Conservation (phyloP, 2,113 vertebrate species). For the Onychorhynchus coronatus region DNA sequence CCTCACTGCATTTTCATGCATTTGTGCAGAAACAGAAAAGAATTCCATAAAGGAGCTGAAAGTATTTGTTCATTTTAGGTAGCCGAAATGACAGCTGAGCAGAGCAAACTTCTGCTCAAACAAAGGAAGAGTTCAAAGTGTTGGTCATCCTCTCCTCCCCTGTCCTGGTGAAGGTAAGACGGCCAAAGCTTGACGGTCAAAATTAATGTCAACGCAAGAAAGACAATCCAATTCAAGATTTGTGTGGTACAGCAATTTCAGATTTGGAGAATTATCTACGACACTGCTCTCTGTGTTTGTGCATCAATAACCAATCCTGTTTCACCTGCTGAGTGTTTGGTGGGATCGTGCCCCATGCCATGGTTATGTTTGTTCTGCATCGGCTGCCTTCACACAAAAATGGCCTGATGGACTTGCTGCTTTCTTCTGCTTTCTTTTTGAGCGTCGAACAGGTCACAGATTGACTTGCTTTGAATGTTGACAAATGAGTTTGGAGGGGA, state of each 20-base stretch:
- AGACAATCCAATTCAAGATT: background rate
- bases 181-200: background rate
- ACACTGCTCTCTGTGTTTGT: background rate
- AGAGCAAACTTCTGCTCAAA: background rate
- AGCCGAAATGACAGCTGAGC: background rate
- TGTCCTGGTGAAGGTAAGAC: background rate
- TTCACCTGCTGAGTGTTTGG: background rate
- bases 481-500: background rate
- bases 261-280: background rate
- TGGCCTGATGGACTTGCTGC: background rate
- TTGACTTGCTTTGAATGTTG: background rate
- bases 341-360: background rate
- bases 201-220: background rate
- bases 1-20: background rate
- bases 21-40: background rate
- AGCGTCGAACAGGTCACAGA: rapidly evolving
- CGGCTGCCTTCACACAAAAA: background rate
- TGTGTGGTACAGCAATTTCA: rapidly evolving
- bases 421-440: background rate
- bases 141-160: background rate
- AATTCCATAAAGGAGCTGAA: background rate
- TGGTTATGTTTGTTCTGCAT: rapidly evolving
- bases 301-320: background rate
- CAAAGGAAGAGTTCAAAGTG: background rate
- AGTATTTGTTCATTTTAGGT: background rate